Conservation (phyloP, 2,888 invertebrate genomes). For the Andrena minutula region DNA sequence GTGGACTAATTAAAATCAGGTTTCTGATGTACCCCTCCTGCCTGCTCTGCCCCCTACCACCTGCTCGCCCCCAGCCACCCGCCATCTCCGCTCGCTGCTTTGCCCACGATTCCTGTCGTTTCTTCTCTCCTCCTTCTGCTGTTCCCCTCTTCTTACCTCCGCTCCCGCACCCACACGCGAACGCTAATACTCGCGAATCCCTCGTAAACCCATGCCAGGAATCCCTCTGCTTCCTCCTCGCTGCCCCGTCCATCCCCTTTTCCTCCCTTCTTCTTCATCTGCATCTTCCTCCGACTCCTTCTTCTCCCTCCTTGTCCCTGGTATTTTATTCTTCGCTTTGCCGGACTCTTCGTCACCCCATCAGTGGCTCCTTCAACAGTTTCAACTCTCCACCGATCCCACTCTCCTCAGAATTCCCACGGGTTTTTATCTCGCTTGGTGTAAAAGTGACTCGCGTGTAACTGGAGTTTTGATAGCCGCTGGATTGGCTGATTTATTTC, state of each 20-base stretch:
- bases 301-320: slow-evolving; percentile 22
- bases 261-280: neutral
- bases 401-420: no score
- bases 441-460: no score
- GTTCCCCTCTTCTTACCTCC: slow-evolving; percentile 1
- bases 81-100: slow-evolving; percentile 18
- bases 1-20: slow-evolving; percentile 85
- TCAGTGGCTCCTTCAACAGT: neutral
- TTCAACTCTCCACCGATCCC: neutral
- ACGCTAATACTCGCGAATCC: slow-evolving; percentile 25
- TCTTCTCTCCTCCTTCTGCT: slow-evolving; percentile 40
- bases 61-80: slow-evolving; percentile 56
- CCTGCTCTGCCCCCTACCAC: slow-evolving; percentile 31
- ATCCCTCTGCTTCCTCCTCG: slow-evolving; percentile 3
- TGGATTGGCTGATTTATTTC: slow-evolving; percentile 56
- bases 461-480: slow-evolving; percentile 38
- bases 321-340: slow-evolving; percentile 19
- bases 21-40: slow-evolving; percentile 83
- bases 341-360: neutral
- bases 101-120: slow-evolving; percentile 53
- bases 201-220: slow-evolving; percentile 41
- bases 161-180: slow-evolving; percentile 29
- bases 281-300: neutral
- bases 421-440: no score
- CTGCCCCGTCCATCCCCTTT: neutral